A percentile compares a stretch with the other conserved stretches of the same genome.
phyloP scores from a whole-genome alignment of 2,113 vertebrate species.

The Candoia aspera region DNA sequence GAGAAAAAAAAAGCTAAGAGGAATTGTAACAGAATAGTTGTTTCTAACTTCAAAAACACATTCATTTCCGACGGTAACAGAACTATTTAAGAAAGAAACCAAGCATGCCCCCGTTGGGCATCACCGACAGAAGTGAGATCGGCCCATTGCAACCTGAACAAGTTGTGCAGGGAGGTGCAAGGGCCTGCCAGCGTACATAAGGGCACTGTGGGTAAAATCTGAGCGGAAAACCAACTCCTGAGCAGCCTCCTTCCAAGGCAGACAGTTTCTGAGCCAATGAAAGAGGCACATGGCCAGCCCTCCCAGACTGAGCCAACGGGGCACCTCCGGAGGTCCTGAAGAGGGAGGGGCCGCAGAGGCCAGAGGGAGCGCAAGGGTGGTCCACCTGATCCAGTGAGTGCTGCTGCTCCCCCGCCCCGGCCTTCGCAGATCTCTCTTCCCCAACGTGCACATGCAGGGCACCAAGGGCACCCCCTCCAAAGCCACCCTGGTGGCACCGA shows the following conservation, averaged over 20 bases:
- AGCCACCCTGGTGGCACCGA: neutral
- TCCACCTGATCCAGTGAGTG: too few species aligned
- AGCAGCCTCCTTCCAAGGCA: neutral
- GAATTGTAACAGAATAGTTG: slow-evolving; percentile 13
- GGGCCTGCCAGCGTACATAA: neutral
- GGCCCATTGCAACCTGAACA: neutral
- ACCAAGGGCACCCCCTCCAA: neutral
- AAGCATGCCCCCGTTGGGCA: too few species aligned
- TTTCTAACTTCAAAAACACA: neutral
- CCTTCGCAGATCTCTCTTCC: too few species aligned
- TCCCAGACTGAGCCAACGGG: too few species aligned
- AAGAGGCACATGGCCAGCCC: neutral
- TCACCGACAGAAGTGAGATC: rapidly evolving
- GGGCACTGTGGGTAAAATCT: neutral
- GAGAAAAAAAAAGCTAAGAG: neutral
- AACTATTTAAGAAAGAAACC: neutral
- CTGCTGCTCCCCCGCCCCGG: neutral
- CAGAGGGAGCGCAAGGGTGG: neutral
- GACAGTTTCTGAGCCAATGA: neutral
- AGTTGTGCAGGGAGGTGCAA: rapidly evolving
- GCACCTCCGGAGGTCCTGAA: neutral
- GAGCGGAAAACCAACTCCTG: neutral
- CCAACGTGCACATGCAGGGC: neutral
- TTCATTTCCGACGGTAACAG: neutral
- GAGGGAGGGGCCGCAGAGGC: neutral